These are phyloP conservation scores for Leucosticte australis DNA, from an alignment of 2,113 vertebrate genomes.

Conservation along the genomic window DNA sequence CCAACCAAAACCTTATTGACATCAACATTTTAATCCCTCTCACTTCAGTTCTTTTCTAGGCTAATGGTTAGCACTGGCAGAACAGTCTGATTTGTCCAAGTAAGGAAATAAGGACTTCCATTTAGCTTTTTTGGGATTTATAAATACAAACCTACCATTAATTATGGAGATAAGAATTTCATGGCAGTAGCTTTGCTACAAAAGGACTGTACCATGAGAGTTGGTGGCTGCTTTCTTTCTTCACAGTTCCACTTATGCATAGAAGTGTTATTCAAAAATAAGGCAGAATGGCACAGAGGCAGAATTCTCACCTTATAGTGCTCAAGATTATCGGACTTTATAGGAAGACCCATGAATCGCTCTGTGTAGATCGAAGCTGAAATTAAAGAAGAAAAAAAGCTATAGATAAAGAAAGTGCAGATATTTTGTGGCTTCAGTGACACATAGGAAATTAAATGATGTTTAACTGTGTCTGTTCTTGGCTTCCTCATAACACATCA, in stretches of 20 bases:
- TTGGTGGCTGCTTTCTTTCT: background rate
- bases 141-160: background rate
- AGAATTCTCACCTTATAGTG: slow-evolving; percentile 85
- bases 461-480: background rate
- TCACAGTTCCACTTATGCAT: background rate
- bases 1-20: background rate
- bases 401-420: background rate
- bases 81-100: background rate
- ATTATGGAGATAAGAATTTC: background rate
- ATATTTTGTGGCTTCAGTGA: background rate
- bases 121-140: background rate
- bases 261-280: background rate
- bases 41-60: background rate
- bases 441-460: background rate
- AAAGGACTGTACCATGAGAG: background rate
- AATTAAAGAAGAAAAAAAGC: slow-evolving; percentile 35
- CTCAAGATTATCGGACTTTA: slow-evolving; percentile 82
- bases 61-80: background rate
- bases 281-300: background rate
- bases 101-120: background rate
- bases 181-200: background rate
- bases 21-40: background rate
- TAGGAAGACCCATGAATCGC: slow-evolving; percentile 92
- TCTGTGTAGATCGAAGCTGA: slow-evolving; percentile 87
- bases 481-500: background rate